A percentile compares a stretch with the other conserved stretches of the same genome.
Evolutionary conservation across 2,888 invertebrate genomes (phyloP).

Genomic region (Serrognathus titanus): DNA sequence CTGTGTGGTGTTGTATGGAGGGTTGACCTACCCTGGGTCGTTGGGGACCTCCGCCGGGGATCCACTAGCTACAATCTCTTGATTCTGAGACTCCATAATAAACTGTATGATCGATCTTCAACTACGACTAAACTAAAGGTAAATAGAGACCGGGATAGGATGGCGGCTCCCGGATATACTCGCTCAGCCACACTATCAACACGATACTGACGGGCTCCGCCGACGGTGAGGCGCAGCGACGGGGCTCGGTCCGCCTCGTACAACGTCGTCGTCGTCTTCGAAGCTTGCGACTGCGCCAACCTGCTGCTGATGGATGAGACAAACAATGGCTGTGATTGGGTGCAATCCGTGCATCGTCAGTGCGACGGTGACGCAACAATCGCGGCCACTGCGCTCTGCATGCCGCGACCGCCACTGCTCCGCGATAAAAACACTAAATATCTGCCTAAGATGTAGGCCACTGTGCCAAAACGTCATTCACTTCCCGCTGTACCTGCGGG

Average conservation of each 20-base stretch:
- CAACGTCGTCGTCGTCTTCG: conserved; percentile 45
- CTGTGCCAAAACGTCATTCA: conserved; percentile 10
- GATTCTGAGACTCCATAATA: conserved; percentile 71
- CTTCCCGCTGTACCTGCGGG: background rate
- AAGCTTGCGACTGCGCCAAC: conserved; percentile 41
- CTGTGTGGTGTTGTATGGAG: conserved; percentile 7
- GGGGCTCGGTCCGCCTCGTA: conserved; percentile 42
- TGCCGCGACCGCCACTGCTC: background rate
- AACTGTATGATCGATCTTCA: conserved; percentile 41
- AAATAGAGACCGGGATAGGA: conserved; percentile 53
- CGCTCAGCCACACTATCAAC: conserved; percentile 66
- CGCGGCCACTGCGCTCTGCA: conserved; percentile 18
- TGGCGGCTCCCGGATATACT: conserved; percentile 58
- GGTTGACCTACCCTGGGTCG: conserved; percentile 79
- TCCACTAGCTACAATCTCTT: conserved; percentile 72
- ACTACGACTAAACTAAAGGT: conserved; percentile 52
- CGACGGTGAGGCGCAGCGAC: conserved; percentile 39
- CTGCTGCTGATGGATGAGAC: conserved; percentile 39
- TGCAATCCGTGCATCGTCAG: conserved; percentile 49
- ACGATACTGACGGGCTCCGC: conserved; percentile 59
- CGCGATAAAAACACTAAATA: conserved; percentile 2
- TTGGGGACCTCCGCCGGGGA: conserved; percentile 90
- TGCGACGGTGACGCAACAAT: conserved; percentile 36
- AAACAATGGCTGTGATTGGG: conserved; percentile 50
- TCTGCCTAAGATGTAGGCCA: conserved; percentile 14